Evolutionary conservation across 2,797 vertebrate genomes (phyloP), one percentile per base, ranked within the genome.

Genomic region (Oreochromis grahami): DNA sequence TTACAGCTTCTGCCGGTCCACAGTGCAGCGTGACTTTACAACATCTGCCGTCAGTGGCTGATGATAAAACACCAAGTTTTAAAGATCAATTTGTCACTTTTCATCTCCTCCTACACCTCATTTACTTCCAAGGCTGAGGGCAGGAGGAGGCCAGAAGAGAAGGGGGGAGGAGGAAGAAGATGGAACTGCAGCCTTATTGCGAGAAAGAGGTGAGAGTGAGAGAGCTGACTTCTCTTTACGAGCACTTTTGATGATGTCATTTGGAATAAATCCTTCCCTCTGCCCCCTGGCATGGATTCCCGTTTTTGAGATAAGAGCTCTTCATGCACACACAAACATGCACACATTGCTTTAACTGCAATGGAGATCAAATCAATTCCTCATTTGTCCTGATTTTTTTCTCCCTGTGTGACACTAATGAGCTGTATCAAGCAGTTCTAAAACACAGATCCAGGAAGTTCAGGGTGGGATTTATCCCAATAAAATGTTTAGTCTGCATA

Each of bases 51-150:
- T 83, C 89, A 83, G 84, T 68, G 5, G 15, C 89, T 81, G 86
- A 90, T 93, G 90, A 93, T 91, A 84, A 85, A 93, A 95, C 88
- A 87, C 81, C 80, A 83, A 11, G 55, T 89, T 88, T 93, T 86
- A 91, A 93, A 92, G 91, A 93, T 92, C 92, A 92, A 89, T 94
- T 94, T 94, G 92, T 92, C 92, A 90, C 88, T 90, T 94, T 93
- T 92, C 90, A 92, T 93, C 88, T 92, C 87, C 77, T 91, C 89
- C 89, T 89, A 89, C 92, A 91, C 83, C 87, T 88, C 86, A 56
- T 86, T 79, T 82, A 84, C 79, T 79, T 79, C 51, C 34, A 34
- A 26, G 53, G 32, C 80, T 24, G 17, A 41, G 32, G 76, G 76
- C 56, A 38, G 53, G 81, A 56, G 56, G 68, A 41, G 70, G 34